Evolutionary conservation across 2,888 invertebrate genomes (phyloP), one percentile per base, ranked within the genome.

Genomic region (Heliconius aoede): DNA sequence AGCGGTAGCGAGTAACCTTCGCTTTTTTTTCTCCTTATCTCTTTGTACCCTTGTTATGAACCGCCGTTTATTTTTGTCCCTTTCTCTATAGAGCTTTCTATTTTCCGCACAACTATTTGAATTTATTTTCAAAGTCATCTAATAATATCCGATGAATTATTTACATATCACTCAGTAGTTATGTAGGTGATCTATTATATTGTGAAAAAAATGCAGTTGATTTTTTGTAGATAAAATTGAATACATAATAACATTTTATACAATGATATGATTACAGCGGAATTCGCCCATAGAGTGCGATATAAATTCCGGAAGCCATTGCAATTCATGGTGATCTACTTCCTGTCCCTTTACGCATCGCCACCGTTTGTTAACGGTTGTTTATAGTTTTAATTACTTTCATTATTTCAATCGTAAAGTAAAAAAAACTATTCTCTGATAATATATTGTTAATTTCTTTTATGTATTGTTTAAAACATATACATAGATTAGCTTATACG

Each of bases 311-410:
- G 88, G 88, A 89, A 89, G 88, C 86, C 86, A 81, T 85, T 85
- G 85, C 86, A 86, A 87, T 88, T 86, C 85, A 87, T 83, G 82
- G 83, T 87, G 86, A 84, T 86, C 86, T 83, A 88, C 86, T 88
- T 90, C 90, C 91, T 89, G 88, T 83, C 88, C 88, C 89, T 89
- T 89, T 88, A 87, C 81, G 86, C 89, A 88, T 87, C 84, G 86
- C 82, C 81, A 85, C 87, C 88, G 87, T 88, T 89, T 83, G 81
- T 82, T 89, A 90, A 89, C 90, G 88, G 90, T 89, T 85, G 80
- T 81, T 78, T 81, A 82, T 83, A 84, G 84, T 82, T 84, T 82
- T 81, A 83, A 85, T 87, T 85, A 86, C 85, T 82, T 79, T 81
- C 83, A 84, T 80, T 81, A 79, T 24, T 72, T 36, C 72, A 40